Evolutionary conservation across 2,797 vertebrate genomes (phyloP).

Genomic region (Eutrigla gurnardus): DNA sequence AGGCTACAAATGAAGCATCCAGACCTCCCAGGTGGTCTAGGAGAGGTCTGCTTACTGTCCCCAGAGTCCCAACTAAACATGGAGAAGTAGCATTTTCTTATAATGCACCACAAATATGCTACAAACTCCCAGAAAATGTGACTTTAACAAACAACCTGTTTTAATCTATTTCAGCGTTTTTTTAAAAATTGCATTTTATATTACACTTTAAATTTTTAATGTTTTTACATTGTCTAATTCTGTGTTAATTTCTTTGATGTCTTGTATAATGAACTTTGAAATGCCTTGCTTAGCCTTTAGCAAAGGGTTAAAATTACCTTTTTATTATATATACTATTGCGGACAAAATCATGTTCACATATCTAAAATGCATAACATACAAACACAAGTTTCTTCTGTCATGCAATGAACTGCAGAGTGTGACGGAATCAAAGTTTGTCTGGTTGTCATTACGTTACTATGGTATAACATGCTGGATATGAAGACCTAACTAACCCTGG

Average conservation of each 20-base stretch:
- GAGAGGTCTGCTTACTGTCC: neutral
- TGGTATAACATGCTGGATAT: slow-evolving; percentile 46
- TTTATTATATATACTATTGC: too few relatives aligned
- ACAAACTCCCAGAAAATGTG: neutral
- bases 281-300: too few relatives aligned
- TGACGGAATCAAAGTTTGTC: slow-evolving; percentile 27
- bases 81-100: neutral
- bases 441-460: slow-evolving; percentile 67
- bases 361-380: too few relatives aligned
- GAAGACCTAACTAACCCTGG: slow-evolving; percentile 34
- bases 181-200: too few relatives aligned
- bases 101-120: neutral
- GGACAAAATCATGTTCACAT: too few relatives aligned
- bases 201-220: too few relatives aligned
- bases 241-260: too few relatives aligned
- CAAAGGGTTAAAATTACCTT: too few relatives aligned
- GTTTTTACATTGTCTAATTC: too few relatives aligned
- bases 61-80: neutral
- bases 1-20: neutral
- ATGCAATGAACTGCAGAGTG: slow-evolving; percentile 10
- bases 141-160: neutral
- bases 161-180: neutral
- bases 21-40: neutral
- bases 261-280: too few relatives aligned
- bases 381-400: neutral